phyloP scores from a whole-genome alignment of 2,888 invertebrate species.

The Copidosoma aretas region DNA sequence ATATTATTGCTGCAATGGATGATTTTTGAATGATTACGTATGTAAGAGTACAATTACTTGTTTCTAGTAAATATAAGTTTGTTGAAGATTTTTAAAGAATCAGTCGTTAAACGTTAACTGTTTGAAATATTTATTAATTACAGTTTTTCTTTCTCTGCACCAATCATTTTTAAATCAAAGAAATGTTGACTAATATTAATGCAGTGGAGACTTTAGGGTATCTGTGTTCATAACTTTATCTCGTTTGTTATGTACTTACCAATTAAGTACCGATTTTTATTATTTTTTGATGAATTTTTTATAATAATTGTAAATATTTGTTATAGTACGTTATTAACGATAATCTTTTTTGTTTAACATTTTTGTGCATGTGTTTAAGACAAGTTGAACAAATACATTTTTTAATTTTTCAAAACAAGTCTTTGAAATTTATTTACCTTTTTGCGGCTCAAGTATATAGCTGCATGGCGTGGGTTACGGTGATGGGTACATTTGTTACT shows the following conservation, averaged over 20 bases:
- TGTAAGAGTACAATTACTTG: conserved; percentile 6
- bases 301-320: conserved; percentile 30
- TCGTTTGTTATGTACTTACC: too few relatives aligned
- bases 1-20: conserved; percentile 87
- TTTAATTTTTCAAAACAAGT: conserved; percentile 30
- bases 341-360: conserved; percentile 26
- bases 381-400: conserved; percentile 29
- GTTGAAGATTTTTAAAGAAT: conserved; percentile 29
- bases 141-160: too few relatives aligned
- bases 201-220: conserved; percentile 9
- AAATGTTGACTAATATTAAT: conserved; percentile 3
- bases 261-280: too few relatives aligned
- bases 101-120: conserved; percentile 3
- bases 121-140: conserved; percentile 16
- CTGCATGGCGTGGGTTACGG: too few relatives aligned
- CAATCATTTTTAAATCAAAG: too few relatives aligned
- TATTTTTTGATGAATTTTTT: conserved; percentile 33
- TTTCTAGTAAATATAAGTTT: conserved; percentile 27
- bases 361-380: conserved; percentile 32
- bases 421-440: conserved; percentile 15
- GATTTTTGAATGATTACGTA: conserved; percentile 62
- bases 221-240: conserved; percentile 7
- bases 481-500: too few relatives aligned
- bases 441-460: neutral
- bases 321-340: conserved; percentile 26